Conservation (phyloP, 2,113 vertebrate species). For the Thamnophis sirtalis region DNA sequence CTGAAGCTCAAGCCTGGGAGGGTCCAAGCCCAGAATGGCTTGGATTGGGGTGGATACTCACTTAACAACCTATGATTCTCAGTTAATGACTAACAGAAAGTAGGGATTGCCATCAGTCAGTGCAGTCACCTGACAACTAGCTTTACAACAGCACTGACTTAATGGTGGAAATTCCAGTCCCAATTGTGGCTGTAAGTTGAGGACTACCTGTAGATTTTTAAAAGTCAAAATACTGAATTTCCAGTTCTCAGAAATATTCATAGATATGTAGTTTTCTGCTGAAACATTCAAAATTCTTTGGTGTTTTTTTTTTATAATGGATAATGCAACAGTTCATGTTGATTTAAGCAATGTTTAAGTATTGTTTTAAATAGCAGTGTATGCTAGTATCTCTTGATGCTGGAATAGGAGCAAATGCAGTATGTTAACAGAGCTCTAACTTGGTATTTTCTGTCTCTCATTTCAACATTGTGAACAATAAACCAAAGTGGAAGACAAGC, state of each 20-base stretch:
- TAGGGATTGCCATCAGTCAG: no score
- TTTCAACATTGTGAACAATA: slow-evolving; percentile 69
- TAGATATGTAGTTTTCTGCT: background rate
- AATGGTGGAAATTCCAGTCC: no score
- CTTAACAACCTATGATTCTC: no score
- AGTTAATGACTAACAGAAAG: no score
- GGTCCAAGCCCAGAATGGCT: no score
- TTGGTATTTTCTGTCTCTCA: slow-evolving; percentile 67
- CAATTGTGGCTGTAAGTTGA: no score
- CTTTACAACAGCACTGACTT: no score
- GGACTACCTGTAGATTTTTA: background rate
- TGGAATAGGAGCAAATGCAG: slow-evolving; percentile 14
- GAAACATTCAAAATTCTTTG: background rate
- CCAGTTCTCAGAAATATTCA: background rate
- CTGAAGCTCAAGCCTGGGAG: no score
- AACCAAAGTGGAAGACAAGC: slow-evolving; percentile 81
- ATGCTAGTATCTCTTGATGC: background rate
- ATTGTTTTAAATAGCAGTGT: background rate
- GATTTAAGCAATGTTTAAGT: background rate
- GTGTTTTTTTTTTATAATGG: background rate
- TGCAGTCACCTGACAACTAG: no score
- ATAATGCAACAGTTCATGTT: background rate
- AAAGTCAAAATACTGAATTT: background rate
- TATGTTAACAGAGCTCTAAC: slow-evolving; percentile 68
- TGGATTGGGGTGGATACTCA: no score